Conservation (phyloP, 2,113 vertebrate species). For the Ptyas mucosa region DNA sequence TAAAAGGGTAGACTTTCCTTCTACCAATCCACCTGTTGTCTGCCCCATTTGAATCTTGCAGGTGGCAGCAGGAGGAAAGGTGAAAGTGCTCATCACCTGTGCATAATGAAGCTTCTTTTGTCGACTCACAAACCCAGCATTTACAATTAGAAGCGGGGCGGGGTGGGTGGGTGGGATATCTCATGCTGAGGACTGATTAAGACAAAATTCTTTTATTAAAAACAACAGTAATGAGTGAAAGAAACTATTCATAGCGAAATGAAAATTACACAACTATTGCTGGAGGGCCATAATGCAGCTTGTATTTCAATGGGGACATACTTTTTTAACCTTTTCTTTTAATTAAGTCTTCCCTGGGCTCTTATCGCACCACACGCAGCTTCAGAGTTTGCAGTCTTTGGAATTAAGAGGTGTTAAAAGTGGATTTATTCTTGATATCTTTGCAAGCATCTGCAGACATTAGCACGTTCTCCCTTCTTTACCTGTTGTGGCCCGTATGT, state of each 20-base stretch:
- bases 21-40: not conserved
- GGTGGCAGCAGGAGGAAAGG: not conserved
- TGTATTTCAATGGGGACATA: not conserved
- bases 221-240: not conserved
- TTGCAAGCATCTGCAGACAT: not conserved
- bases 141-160: not conserved
- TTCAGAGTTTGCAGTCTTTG: not conserved
- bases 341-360: not conserved
- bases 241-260: not conserved
- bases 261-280: not conserved
- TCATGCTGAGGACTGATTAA: not conserved
- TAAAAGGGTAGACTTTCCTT: not conserved
- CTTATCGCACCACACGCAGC: not conserved
- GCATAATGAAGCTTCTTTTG: not conserved
- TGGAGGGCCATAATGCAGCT: not conserved
- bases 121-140: not conserved
- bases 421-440: not conserved
- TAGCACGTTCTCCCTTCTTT: not conserved
- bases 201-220: not conserved
- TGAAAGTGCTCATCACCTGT: not conserved
- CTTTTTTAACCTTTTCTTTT: not conserved
- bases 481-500: too few species aligned
- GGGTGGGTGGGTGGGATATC: too few species aligned
- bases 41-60: not conserved
- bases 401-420: not conserved